Percentiles rank a stretch among this genome's conserved stretches.
Evolutionary conservation across 2,797 vertebrate genomes (phyloP).

Genomic region (Xiphophorus birchmanni): DNA sequence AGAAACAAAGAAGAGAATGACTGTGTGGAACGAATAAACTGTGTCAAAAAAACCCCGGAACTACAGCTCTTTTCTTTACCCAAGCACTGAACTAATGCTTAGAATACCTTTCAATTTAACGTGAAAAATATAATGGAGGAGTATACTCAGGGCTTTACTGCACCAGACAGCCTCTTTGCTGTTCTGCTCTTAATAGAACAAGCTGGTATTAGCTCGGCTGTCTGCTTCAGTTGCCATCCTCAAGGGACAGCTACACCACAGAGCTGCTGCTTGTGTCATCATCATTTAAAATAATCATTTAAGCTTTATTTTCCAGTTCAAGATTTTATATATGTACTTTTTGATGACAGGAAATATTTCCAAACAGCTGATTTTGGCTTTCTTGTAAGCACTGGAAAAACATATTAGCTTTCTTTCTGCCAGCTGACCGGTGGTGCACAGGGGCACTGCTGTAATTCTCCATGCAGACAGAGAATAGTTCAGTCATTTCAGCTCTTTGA

Average conservation of each 20-base stretch:
- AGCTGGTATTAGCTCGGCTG: not conserved
- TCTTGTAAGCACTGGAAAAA: not conserved
- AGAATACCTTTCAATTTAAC: not conserved
- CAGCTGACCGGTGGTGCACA: constrained; percentile 1
- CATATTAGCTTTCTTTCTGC: not conserved
- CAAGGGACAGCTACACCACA: not conserved
- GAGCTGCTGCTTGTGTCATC: not conserved
- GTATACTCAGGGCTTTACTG: not conserved
- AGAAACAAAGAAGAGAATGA: not conserved
- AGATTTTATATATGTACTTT: not conserved
- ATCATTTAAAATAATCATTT: not conserved
- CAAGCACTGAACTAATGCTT: not conserved
- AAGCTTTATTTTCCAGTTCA: not conserved
- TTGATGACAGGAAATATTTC: not conserved
- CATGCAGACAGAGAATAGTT: not conserved
- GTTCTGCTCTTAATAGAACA: not conserved
- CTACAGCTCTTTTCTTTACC: not conserved
- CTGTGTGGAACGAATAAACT: not conserved
- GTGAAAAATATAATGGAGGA: not conserved
- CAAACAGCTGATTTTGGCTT: not conserved
- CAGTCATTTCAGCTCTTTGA: not conserved
- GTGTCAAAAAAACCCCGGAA: not conserved
- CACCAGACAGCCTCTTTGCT: not conserved
- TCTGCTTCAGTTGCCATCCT: not conserved
- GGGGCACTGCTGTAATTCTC: not conserved